Conservation (phyloP, 2,888 invertebrate species). For the Aplocera efformata region DNA sequence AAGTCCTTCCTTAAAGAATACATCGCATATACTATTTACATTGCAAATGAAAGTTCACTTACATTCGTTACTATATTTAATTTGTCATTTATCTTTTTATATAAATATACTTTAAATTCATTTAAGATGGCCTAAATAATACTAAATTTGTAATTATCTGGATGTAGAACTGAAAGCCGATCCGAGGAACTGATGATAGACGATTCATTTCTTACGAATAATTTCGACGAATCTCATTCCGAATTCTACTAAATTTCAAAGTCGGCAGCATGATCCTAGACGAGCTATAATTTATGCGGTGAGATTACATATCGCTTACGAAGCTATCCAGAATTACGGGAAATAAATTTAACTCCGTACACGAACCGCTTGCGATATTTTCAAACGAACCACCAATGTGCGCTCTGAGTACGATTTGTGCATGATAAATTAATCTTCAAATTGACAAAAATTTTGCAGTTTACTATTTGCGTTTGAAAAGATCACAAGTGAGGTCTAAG, state of each 20-base stretch:
- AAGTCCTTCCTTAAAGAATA: slow-evolving; percentile 53
- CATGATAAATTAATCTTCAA: slow-evolving; percentile 27
- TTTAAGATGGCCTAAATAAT: slow-evolving; percentile 72
- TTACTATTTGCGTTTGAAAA: slow-evolving; percentile 51
- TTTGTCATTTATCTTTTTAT: slow-evolving; percentile 67
- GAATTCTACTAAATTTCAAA: slow-evolving; percentile 48
- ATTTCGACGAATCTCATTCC: slow-evolving; percentile 42
- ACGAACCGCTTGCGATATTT: slow-evolving; percentile 54
- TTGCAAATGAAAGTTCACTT: slow-evolving; percentile 66
- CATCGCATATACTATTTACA: slow-evolving; percentile 66
- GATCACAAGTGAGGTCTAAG: slow-evolving; percentile 53
- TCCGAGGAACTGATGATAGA: slow-evolving; percentile 38
- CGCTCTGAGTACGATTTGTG: slow-evolving; percentile 42
- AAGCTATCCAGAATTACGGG: slow-evolving; percentile 51
- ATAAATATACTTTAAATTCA: slow-evolving; percentile 74
- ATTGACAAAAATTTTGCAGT: slow-evolving; percentile 39
- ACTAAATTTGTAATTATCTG: slow-evolving; percentile 49
- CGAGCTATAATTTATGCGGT: slow-evolving; percentile 65
- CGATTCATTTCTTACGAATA: slow-evolving; percentile 28
- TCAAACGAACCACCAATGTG: slow-evolving; percentile 52
- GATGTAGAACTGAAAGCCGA: slow-evolving; percentile 32
- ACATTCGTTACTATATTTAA: slow-evolving; percentile 67
- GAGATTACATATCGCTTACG: slow-evolving; percentile 57
- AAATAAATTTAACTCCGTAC: slow-evolving; percentile 20
- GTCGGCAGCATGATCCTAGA: slow-evolving; percentile 58